phyloP scores from a whole-genome alignment of 2,113 vertebrate genomes.

The Pollimyrus isidori region DNA sequence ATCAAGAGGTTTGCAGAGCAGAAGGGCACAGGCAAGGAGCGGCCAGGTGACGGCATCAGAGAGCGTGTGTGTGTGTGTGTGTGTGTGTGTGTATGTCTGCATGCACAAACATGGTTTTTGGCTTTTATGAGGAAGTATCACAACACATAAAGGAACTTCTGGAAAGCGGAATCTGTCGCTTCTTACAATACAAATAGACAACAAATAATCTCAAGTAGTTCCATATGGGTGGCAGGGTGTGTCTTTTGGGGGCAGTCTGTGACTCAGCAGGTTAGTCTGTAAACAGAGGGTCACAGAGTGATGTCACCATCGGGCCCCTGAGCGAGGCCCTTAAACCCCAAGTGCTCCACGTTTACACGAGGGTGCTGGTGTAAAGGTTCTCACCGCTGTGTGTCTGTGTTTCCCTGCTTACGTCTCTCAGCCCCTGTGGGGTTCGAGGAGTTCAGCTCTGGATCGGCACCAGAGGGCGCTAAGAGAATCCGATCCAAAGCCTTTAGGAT shows the following conservation, averaged over 20 bases:
- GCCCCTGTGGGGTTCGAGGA: constrained; percentile 77
- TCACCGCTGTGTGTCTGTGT: background rate
- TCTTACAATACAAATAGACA: background rate
- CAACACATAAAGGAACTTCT: background rate
- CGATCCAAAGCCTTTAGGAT: constrained; percentile 84
- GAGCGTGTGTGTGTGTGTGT: background rate
- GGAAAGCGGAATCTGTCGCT: background rate
- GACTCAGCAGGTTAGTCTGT: background rate
- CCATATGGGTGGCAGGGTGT: background rate
- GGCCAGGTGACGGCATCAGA: constrained; percentile 63
- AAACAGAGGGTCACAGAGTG: background rate
- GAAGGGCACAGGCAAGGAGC: constrained; percentile 82
- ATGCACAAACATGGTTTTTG: background rate
- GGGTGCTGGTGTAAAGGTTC: too few relatives aligned
- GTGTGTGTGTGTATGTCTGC: background rate
- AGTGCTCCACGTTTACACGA: background rate
- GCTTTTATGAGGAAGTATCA: background rate
- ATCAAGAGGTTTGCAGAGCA: constrained; percentile 79
- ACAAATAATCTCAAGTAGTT: background rate
- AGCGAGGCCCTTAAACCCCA: too few relatives aligned
- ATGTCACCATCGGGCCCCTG: background rate
- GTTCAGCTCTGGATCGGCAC: constrained; percentile 56
- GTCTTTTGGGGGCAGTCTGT: background rate
- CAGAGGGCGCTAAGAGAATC: constrained; percentile 72
- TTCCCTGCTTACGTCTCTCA: constrained; percentile 33